A percentile compares a stretch with the other conserved stretches of the same genome.
phyloP scores from a whole-genome alignment of 1,140 invertebrate genomes.

The Cardiocondyla obscurior region DNA sequence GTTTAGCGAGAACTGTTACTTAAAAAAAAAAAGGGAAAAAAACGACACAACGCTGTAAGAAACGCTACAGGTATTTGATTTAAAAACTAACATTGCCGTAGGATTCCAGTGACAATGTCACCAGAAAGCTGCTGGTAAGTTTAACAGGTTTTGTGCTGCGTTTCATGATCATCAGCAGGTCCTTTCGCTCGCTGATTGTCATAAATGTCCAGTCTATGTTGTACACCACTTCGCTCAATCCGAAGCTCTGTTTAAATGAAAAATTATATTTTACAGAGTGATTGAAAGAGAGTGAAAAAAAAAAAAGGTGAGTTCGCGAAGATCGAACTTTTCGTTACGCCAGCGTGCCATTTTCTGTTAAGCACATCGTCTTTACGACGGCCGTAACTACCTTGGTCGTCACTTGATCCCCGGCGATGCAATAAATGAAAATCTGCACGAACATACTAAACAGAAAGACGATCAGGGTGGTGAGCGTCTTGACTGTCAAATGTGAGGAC shows the following conservation, averaged over 20 bases:
- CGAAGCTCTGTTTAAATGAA: background rate
- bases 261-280: no score
- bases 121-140: constrained; percentile 41
- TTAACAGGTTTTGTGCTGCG: constrained; percentile 39
- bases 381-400: background rate
- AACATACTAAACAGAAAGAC: background rate
- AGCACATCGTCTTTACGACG: background rate
- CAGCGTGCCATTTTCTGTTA: background rate
- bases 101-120: constrained; percentile 37
- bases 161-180: constrained; percentile 47
- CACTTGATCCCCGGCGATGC: constrained; percentile 15
- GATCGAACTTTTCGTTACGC: no score
- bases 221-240: background rate
- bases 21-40: no score
- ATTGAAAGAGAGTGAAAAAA: background rate
- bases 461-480: background rate
- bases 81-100: constrained; percentile 40
- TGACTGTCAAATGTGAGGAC: background rate
- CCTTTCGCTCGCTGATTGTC: background rate
- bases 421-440: constrained; percentile 30
- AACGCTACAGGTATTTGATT: background rate
- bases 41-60: background rate
- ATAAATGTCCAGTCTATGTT: constrained; percentile 28
- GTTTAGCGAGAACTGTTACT: no score
- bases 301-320: background rate